phyloP scores from a whole-genome alignment of 1,140 invertebrate species.

The Olivierus martensii region DNA sequence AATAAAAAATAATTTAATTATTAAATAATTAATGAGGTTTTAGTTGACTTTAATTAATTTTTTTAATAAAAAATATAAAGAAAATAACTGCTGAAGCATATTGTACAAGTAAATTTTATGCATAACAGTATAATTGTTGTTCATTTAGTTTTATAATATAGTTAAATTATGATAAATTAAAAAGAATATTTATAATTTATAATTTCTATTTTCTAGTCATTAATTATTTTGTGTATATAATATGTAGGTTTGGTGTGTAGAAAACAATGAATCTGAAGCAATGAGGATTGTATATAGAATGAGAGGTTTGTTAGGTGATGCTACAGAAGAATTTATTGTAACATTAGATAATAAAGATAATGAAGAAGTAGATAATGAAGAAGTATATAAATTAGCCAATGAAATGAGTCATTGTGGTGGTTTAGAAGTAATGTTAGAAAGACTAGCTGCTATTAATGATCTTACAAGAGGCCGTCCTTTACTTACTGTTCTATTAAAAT shows the following conservation, averaged over 20 bases:
- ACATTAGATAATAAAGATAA: slow-evolving; percentile 76
- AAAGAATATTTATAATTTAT: too few relatives aligned
- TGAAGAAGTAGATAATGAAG: slow-evolving; percentile 84
- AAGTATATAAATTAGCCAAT: slow-evolving; percentile 65
- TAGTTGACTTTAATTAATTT: too few relatives aligned
- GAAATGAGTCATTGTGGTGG: slow-evolving; percentile 76
- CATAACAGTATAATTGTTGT: too few relatives aligned
- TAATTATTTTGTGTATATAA: too few relatives aligned
- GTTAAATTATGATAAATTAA: too few relatives aligned
- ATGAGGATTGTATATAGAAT: slow-evolving; percentile 99
- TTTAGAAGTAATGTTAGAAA: slow-evolving; percentile 49
- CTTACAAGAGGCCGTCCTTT: slow-evolving; percentile 57
- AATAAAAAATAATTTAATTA: too few relatives aligned
- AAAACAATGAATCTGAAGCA: slow-evolving; percentile 49
- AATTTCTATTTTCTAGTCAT: too few relatives aligned
- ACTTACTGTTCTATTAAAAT: slow-evolving; percentile 66
- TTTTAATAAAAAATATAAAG: too few relatives aligned
- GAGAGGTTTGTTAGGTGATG: slow-evolving; percentile 90
- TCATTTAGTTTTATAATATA: too few relatives aligned
- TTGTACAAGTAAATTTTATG: too few relatives aligned
- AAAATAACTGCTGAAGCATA: too few relatives aligned
- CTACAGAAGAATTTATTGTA: slow-evolving; percentile 96
- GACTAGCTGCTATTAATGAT: slow-evolving; percentile 53
- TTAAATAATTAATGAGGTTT: too few relatives aligned
- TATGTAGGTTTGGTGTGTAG: slow-evolving; percentile 29